Evolutionary conservation across 2,888 invertebrate species (phyloP), one percentile per base, ranked within the genome.

Genomic region (Tetramorium bicarinatum): DNA sequence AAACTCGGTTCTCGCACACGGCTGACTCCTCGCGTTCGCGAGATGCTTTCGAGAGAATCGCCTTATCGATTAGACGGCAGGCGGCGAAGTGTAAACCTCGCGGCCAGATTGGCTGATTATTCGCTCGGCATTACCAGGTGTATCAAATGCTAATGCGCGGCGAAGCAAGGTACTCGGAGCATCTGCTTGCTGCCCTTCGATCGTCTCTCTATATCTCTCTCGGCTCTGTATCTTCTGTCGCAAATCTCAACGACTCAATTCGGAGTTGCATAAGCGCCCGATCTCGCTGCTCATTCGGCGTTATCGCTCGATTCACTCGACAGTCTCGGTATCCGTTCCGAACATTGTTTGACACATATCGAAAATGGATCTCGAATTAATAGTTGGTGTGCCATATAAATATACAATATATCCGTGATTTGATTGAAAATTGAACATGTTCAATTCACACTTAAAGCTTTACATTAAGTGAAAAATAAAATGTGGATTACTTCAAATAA

Each of bases 71-170:
- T 72, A 47, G 59, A 61, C 56, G 18, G 38, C 38, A 44, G 38
- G 72, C 72, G 59, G 25, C 59, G 59, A 80, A 80, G 79, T 72
- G 79, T 80, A 80, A 80, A 80, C 79, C 72, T 59, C 25, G 47
- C 72, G 52, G 38, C 38, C 76, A 64, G 64, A 72, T 71, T 61
- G 72, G 79, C 59, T 72, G 71, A 80, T 80, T 72, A 79, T 59
- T 79, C 71, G 18, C 71, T 71, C 72, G 59, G 79, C 59, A 85
- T 87, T 80, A 64, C 79, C 54, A 64, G 76, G 67, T 87, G 76
- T 79, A 76, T 54, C 76, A 69, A 62, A 88, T 72, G 80, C 79
- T 75, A 82, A 69, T 62, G 34, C 66, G 64, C 79, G 34, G 21
- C 69, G 80, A 67, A 52, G 18, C 76, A 49, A 71, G 44, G 52